Conservation (phyloP, 2,888 invertebrate genomes). For the Hirtodrosophila alboralis region DNA sequence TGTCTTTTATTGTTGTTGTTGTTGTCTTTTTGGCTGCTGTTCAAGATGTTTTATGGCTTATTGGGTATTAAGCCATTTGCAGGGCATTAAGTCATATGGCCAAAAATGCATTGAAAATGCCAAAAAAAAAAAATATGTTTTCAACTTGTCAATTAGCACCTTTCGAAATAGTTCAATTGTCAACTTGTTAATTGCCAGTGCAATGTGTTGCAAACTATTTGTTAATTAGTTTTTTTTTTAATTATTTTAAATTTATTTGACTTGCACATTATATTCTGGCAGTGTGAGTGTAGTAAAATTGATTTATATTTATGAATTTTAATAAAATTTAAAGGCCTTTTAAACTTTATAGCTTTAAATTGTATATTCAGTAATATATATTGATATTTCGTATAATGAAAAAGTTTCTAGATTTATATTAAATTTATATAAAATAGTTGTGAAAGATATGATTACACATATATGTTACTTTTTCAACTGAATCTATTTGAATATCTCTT, state of each 20-base stretch:
- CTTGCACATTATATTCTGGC: no score
- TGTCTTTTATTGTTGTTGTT: constrained; percentile 32
- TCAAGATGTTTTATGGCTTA: constrained; percentile 48
- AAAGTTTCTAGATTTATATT: no score
- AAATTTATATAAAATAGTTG: no score
- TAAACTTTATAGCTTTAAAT: no score
- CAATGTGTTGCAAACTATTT: neutral
- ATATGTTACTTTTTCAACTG: no score
- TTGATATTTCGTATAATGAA: no score
- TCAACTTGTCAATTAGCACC: constrained; percentile 29
- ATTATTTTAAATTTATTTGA: neutral
- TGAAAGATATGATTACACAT: no score
- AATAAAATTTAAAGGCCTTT: no score
- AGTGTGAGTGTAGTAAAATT: no score
- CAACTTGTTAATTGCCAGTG: constrained; percentile 9
- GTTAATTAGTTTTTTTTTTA: neutral
- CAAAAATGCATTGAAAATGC: constrained; percentile 35
- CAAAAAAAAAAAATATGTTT: constrained; percentile 36
- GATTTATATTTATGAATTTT: no score
- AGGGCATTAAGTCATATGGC: constrained; percentile 53
- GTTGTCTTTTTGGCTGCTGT: constrained; percentile 44
- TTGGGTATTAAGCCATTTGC: constrained; percentile 58
- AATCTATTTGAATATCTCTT: no score
- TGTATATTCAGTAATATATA: no score
- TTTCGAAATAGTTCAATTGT: constrained; percentile 12